These are phyloP conservation scores for Brachystomella parvula DNA, from an alignment of 1,140 invertebrate species.

Conservation along the genomic window DNA sequence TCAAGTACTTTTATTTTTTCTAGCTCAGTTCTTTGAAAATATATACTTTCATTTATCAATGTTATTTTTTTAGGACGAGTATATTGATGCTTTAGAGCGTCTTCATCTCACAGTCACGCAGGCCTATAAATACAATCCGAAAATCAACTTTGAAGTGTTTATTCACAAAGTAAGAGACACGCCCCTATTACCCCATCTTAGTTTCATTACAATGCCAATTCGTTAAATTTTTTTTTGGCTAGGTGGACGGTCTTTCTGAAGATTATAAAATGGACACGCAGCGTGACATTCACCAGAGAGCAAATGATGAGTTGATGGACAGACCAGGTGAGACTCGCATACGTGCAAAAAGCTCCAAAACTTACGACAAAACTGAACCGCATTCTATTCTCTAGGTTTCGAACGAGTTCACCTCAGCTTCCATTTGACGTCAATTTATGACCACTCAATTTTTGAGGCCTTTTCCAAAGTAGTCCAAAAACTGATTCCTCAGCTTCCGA, in stretches of 20 bases:
- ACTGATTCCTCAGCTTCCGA: conserved; percentile 92
- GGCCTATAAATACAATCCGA: conserved; percentile 91
- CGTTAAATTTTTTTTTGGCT: conserved; percentile 44
- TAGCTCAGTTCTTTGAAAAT: background rate
- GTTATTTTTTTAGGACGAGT: conserved; percentile 67
- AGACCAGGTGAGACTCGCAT: conserved; percentile 52
- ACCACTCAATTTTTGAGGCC: conserved; percentile 99
- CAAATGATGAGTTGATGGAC: conserved; percentile 88
- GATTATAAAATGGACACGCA: conserved; percentile 98
- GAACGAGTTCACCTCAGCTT: conserved; percentile 86
- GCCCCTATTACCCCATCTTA: background rate
- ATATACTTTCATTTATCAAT: background rate
- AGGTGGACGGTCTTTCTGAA: conserved; percentile 92
- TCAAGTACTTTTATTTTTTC: conserved; percentile 55
- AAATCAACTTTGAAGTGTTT: conserved; percentile 97
- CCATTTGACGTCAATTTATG: conserved; percentile 97
- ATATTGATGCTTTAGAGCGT: conserved; percentile 88
- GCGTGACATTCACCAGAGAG: conserved; percentile 92
- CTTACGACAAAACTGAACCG: conserved; percentile 21
- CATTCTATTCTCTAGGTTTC: conserved; percentile 47
- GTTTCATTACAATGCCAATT: background rate
- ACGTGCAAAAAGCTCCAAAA: conserved; percentile 12
- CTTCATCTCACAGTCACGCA: conserved; percentile 85
- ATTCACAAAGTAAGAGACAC: conserved; percentile 79
- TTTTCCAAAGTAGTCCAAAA: conserved; percentile 99